Evolutionary conservation across 1,140 invertebrate genomes (phyloP).

Genomic region (Drosophila lini): DNA sequence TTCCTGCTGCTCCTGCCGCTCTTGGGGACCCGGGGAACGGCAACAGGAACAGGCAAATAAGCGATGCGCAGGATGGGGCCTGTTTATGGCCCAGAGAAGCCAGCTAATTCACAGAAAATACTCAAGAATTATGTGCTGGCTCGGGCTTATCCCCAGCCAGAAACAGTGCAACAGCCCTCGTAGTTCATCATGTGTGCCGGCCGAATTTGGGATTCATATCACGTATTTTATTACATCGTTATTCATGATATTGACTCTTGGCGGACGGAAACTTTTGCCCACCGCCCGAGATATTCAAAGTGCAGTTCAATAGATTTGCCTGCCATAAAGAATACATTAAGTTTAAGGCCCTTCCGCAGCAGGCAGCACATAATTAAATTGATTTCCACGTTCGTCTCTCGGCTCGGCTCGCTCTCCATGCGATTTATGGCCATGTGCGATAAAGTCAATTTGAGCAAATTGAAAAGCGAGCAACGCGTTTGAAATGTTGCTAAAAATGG

Average conservation of each 20-base stretch:
- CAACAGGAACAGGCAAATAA: conserved; percentile 55
- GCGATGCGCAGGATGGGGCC: conserved; percentile 23
- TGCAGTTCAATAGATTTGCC: conserved; percentile 78
- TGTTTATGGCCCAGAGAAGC: conserved; percentile 42
- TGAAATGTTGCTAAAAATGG: conserved; percentile 71
- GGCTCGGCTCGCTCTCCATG: neutral
- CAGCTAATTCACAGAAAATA: conserved; percentile 72
- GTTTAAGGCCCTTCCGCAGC: conserved; percentile 42
- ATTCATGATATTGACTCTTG: conserved; percentile 73
- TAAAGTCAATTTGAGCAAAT: conserved; percentile 65
- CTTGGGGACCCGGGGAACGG: conserved; percentile 5
- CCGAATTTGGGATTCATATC: conserved; percentile 67
- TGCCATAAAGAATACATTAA: conserved; percentile 78
- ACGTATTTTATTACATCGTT: conserved; percentile 83
- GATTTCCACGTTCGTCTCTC: conserved; percentile 47
- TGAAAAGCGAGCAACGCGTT: conserved; percentile 58
- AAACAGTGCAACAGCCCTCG: conserved; percentile 32
- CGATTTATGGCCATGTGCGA: conserved; percentile 65
- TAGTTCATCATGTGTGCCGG: conserved; percentile 68
- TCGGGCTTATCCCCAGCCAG: conserved; percentile 26
- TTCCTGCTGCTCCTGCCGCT: conserved; percentile 30
- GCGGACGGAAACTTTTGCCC: conserved; percentile 35
- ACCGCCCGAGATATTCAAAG: conserved; percentile 66
- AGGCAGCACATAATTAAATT: conserved; percentile 72
- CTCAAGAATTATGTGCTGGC: conserved; percentile 57